These are phyloP conservation scores for Abrostola tripartita DNA, from an alignment of 2,888 invertebrate genomes.

Conservation along the genomic window DNA sequence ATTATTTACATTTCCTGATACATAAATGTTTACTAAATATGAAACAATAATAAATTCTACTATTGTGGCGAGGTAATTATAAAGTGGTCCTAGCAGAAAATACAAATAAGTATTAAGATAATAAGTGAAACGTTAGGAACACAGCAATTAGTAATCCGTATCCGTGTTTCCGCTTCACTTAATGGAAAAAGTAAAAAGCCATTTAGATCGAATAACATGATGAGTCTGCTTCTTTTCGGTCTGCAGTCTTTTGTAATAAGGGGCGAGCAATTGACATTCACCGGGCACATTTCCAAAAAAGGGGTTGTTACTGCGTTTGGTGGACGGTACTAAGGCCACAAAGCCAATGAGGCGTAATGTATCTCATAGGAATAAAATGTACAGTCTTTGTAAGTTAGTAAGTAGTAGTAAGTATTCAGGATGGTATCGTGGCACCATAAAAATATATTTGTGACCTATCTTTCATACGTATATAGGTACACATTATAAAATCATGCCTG, in stretches of 20 bases:
- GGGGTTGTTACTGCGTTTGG: background rate
- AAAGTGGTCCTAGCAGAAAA: too few species aligned
- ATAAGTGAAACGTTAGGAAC: background rate
- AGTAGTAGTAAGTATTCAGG: background rate
- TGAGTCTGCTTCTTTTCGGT: background rate
- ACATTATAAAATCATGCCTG: too few species aligned
- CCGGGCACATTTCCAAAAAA: constrained; percentile 5
- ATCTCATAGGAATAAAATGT: background rate
- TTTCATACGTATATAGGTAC: too few species aligned
- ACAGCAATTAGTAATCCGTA: background rate
- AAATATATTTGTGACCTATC: too few species aligned
- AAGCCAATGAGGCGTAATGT: constrained; percentile 1
- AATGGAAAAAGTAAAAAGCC: too few species aligned
- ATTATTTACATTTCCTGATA: background rate
- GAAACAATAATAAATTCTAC: too few species aligned
- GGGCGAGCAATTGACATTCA: background rate
- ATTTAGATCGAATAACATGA: background rate
- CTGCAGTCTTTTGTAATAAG: constrained; percentile 1
- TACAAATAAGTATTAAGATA: too few species aligned
- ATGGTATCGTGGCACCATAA: background rate
- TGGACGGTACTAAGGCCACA: background rate
- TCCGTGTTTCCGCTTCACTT: too few species aligned
- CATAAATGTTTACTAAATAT: too few species aligned
- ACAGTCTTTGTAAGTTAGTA: background rate
- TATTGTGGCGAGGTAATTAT: too few species aligned